Evolutionary conservation across 2,797 vertebrate species (phyloP).

Genomic region (Chaetophractus vellerosus): DNA sequence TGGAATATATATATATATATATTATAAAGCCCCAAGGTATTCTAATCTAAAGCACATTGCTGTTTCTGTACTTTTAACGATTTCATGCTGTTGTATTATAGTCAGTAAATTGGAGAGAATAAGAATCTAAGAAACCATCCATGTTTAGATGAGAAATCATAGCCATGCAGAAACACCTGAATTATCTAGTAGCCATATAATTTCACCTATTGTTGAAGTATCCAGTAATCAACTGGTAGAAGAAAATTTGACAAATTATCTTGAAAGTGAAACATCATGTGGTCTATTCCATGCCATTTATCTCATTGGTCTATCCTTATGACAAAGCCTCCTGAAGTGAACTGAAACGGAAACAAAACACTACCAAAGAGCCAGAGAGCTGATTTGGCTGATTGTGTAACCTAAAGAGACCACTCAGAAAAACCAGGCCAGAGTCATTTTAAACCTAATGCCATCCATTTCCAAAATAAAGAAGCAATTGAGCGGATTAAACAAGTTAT

Average conservation of each 20-base stretch:
- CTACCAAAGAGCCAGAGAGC: neutral
- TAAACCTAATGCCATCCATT: neutral
- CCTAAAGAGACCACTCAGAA: neutral
- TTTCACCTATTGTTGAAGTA: neutral
- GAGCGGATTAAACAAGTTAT: neutral
- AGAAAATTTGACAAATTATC: slow-evolving; percentile 38
- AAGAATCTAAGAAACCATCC: slow-evolving; percentile 10
- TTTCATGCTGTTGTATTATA: neutral
- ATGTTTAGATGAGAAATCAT: neutral
- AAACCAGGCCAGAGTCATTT: slow-evolving; percentile 20
- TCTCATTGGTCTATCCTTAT: neutral
- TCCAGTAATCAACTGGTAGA: neutral
- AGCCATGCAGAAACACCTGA: neutral
- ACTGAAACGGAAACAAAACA: slow-evolving; percentile 8
- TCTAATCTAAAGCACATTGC: slow-evolving; percentile 72
- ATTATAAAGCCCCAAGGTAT: slow-evolving; percentile 76
- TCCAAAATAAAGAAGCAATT: slow-evolving; percentile 20
- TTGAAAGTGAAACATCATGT: neutral
- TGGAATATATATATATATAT: neutral
- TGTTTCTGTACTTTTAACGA: slow-evolving; percentile 70
- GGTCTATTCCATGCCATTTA: neutral
- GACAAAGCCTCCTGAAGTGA: neutral
- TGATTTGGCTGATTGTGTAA: neutral
- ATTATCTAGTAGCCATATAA: neutral
- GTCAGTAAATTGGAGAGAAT: neutral